A percentile compares a stretch with the other conserved stretches of the same genome.
These are phyloP conservation scores for Xiphorhynchus elegans DNA, from an alignment of 2,113 vertebrate species.

Conservation along the genomic window DNA sequence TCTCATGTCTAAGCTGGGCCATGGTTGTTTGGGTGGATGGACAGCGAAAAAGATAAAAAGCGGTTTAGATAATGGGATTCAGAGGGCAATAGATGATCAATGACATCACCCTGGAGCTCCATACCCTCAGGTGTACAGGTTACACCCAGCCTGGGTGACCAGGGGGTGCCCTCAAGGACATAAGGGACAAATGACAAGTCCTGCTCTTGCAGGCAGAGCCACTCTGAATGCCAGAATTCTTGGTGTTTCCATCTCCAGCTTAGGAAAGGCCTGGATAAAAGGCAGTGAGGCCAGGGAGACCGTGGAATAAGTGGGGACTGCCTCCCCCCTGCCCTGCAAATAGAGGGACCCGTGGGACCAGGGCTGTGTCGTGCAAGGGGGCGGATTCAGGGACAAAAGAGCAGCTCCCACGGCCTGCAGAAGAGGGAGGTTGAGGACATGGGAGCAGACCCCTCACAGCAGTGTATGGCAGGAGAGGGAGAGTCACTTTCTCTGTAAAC, in stretches of 20 bases:
- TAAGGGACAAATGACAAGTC: neutral
- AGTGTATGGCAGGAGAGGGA: neutral
- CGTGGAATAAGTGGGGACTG: fast-evolving
- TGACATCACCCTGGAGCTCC: neutral
- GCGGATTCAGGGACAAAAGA: neutral
- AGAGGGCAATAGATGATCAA: neutral
- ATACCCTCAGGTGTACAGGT: neutral
- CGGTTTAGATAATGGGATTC: neutral
- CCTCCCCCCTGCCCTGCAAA: neutral
- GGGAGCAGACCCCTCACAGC: neutral
- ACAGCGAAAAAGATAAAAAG: neutral
- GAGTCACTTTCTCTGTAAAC: neutral
- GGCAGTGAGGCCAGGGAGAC: neutral
- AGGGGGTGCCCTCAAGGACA: neutral
- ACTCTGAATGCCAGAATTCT: neutral
- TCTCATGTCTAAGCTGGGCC: neutral
- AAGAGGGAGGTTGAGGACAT: fast-evolving
- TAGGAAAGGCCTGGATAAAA: neutral
- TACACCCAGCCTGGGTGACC: neutral
- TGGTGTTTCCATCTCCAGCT: fast-evolving
- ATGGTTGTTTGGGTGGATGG: neutral
- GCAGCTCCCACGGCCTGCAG: neutral
- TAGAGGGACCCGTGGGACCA: neutral
- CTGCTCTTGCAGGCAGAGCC: neutral
- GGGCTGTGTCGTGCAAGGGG: neutral